A percentile compares a stretch with the other conserved stretches of the same genome.
Conservation (phyloP, 2,113 vertebrate genomes). For the Dascyllus trimaculatus region DNA sequence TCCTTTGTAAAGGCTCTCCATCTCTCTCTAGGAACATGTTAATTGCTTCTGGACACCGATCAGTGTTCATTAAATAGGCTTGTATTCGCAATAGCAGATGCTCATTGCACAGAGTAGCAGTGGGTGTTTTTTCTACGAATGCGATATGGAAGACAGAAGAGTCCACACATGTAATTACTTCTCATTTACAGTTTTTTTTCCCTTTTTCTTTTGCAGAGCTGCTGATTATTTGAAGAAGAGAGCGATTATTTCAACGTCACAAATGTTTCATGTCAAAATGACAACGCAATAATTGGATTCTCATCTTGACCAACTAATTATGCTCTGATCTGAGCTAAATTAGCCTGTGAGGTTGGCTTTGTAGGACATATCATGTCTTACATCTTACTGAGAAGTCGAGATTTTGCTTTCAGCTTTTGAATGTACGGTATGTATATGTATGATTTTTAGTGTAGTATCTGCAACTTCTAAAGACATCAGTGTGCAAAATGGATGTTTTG, state of each 20-base stretch:
- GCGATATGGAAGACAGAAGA: conserved; percentile 7
- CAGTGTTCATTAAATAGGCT: conserved; percentile 69
- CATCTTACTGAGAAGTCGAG: neutral
- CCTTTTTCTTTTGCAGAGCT: conserved; percentile 9
- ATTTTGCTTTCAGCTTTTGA: neutral
- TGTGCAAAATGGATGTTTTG: conserved; percentile 35
- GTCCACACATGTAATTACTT: conserved; percentile 35
- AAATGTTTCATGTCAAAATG: conserved; percentile 1
- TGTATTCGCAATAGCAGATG: conserved; percentile 66
- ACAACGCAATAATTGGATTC: neutral
- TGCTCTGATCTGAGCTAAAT: conserved; percentile 2
- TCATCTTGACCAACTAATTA: conserved; percentile 1
- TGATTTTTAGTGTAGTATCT: neutral
- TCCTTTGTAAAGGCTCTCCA: conserved; percentile 43
- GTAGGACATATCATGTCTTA: neutral
- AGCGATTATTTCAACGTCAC: neutral
- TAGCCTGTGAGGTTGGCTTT: neutral
- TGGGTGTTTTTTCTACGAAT: conserved; percentile 5
- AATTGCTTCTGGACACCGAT: conserved; percentile 80
- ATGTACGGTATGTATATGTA: no score
- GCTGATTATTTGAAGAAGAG: neutral
- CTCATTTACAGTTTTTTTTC: conserved; percentile 10
- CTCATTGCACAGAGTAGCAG: conserved; percentile 46
- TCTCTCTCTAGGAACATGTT: conserved; percentile 59
- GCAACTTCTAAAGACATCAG: neutral